phyloP scores from a whole-genome alignment of 2,113 vertebrate species.

The Macaca fascicularis region T2T-MFA8v1.1 NC_088379.1:16657501-16658000 shows the following conservation, averaged over 20 bases:
- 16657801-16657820: not conserved
- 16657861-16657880: not conserved
- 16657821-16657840: too few species aligned
- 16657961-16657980: not conserved
- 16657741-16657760: too few species aligned
- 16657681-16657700: not conserved
- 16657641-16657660: rapidly evolving
- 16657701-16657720: not conserved
- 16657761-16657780: not conserved
- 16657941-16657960: too few species aligned
- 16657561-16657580: not conserved
- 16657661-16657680: rapidly evolving
- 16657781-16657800: too few species aligned
- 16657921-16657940: not conserved
- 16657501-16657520: too few species aligned
- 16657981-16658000: not conserved
- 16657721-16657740: rapidly evolving
- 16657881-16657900: not conserved
- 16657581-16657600: not conserved
- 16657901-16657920: not conserved
- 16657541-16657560: not conserved
- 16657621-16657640: not conserved
- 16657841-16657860: not conserved
- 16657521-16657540: not conserved
- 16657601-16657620: rapidly evolving